A percentile compares a stretch with the other conserved stretches of the same genome.
phyloP scores from a whole-genome alignment of 2,888 invertebrate species.

The Conistra vaccinii region DNA sequence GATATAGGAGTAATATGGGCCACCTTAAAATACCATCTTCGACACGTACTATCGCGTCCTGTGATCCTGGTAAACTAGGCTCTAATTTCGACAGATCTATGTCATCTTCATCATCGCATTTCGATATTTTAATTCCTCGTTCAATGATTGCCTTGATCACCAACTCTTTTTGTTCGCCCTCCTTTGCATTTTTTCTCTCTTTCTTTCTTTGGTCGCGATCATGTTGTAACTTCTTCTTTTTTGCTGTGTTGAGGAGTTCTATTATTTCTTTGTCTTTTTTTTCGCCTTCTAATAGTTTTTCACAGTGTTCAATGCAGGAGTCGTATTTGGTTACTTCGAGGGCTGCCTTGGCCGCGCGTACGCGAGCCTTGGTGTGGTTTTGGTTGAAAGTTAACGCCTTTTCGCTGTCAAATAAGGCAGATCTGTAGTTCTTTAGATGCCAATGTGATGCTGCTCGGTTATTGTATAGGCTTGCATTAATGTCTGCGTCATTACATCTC shows the following conservation, averaged over 20 bases:
- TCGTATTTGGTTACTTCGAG: slow-evolving; percentile 92
- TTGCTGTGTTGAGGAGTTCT: slow-evolving; percentile 80
- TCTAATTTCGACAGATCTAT: slow-evolving; percentile 90
- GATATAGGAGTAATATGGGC: slow-evolving; percentile 97
- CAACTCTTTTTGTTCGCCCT: slow-evolving; percentile 82
- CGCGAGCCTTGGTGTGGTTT: slow-evolving; percentile 94
- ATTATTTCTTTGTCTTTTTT: slow-evolving; percentile 88
- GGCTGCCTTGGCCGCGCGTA: slow-evolving; percentile 94
- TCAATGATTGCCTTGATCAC: slow-evolving; percentile 85
- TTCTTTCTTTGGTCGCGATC: slow-evolving; percentile 91
- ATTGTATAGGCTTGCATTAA: slow-evolving; percentile 96
- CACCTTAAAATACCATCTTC: slow-evolving; percentile 93
- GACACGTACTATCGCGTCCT: slow-evolving; percentile 92
- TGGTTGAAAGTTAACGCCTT: slow-evolving; percentile 94
- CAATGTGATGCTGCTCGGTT: slow-evolving; percentile 98
- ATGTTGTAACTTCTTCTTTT: slow-evolving; percentile 87
- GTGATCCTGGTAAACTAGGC: slow-evolving; percentile 92
- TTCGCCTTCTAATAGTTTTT: slow-evolving; percentile 91
- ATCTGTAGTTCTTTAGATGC: slow-evolving; percentile 95
- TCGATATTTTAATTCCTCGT: slow-evolving; percentile 89
- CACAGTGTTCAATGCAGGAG: slow-evolving; percentile 93
- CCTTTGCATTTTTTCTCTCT: slow-evolving; percentile 82
- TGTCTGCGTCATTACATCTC: slow-evolving; percentile 92
- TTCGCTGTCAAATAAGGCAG: slow-evolving; percentile 95
- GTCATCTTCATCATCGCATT: slow-evolving; percentile 86